phyloP scores from a whole-genome alignment of 2,888 invertebrate species.

The Palloptera scutellata region DNA sequence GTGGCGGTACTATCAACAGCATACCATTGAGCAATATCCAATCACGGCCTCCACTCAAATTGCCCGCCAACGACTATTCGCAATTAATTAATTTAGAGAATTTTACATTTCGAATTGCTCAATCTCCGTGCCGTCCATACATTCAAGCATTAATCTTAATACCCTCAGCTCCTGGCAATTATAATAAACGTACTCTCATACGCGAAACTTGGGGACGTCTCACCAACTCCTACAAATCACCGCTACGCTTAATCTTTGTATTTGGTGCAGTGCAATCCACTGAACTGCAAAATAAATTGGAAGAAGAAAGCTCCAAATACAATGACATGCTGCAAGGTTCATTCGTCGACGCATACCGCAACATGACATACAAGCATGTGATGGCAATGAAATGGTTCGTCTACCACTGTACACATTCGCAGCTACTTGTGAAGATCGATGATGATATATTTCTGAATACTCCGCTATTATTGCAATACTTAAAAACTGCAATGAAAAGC shows the following conservation, averaged over 20 bases:
- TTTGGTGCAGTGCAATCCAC: conserved; percentile 68
- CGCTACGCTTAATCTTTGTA: conserved; percentile 72
- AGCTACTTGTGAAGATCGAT: conserved; percentile 76
- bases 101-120: conserved; percentile 71
- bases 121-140: conserved; percentile 66
- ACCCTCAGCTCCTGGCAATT: conserved; percentile 74
- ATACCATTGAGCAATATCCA: too few relatives aligned
- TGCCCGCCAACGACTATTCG: too few relatives aligned
- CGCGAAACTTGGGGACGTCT: conserved; percentile 76
- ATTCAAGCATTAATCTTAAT: conserved; percentile 71
- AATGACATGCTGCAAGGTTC: conserved; percentile 79
- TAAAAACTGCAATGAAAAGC: conserved; percentile 11
- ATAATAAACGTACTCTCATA: conserved; percentile 71
- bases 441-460: conserved; percentile 80
- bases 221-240: conserved; percentile 48
- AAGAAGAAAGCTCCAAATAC: conserved; percentile 68
- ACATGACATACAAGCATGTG: conserved; percentile 84
- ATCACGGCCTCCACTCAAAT: too few relatives aligned
- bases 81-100: conserved; percentile 68
- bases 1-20: too few relatives aligned
- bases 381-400: conserved; percentile 81
- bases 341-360: conserved; percentile 79
- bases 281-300: conserved; percentile 53
- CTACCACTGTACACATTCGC: conserved; percentile 73
- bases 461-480: conserved; percentile 67